Percentiles rank a stretch among this genome's conserved stretches.
Conservation (phyloP, 2,797 vertebrate species). For the Coccyzus lansbergi region DNA sequence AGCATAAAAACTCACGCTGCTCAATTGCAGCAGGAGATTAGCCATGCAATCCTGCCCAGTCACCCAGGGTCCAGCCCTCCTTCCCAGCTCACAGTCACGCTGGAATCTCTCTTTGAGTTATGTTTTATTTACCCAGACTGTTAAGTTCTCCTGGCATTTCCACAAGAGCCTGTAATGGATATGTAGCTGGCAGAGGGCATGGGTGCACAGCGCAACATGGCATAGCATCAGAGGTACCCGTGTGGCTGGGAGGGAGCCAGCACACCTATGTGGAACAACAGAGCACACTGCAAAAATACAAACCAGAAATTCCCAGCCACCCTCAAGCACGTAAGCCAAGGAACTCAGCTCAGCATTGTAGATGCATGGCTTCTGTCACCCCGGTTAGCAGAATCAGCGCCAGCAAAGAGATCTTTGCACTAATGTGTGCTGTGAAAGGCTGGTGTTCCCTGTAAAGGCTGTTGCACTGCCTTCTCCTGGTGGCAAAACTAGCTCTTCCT, state of each 20-base stretch:
- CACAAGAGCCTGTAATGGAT: constrained; percentile 32
- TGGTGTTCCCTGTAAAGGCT: not conserved
- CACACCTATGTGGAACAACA: not conserved
- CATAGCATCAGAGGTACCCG: not conserved
- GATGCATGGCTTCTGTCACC: not conserved
- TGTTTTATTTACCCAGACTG: constrained; percentile 52
- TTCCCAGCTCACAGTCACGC: not conserved
- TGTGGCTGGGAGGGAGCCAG: constrained; percentile 35
- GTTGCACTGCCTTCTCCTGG: not conserved
- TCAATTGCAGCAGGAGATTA: not conserved
- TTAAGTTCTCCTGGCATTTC: constrained; percentile 24
- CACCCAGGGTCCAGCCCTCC: not conserved
- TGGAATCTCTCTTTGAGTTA: not conserved
- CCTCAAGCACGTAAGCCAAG: not conserved
- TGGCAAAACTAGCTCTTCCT: not conserved
- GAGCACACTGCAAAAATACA: not conserved
- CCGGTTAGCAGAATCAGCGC: not conserved
- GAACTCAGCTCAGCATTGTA: not conserved
- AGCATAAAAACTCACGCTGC: not conserved
- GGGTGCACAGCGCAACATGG: not conserved
- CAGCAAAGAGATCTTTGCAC: not conserved
- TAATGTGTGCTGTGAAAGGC: not conserved
- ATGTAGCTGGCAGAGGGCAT: constrained; percentile 46
- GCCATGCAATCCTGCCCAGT: not conserved
- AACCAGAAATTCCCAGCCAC: not conserved